Conservation (phyloP, 2,888 invertebrate genomes). For the Lottia gigantea region DNA sequence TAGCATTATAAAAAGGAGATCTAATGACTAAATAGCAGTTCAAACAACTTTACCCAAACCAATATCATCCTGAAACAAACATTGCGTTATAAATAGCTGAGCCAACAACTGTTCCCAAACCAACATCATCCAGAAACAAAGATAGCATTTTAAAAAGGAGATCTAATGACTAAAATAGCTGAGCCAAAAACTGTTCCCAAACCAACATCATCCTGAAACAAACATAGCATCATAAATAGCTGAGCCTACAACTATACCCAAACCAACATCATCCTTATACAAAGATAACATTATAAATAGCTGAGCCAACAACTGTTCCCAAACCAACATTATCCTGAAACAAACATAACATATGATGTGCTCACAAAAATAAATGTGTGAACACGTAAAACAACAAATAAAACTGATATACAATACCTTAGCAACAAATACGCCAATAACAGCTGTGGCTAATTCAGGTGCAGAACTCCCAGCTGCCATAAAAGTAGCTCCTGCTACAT, state of each 20-base stretch:
- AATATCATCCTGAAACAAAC: constrained; percentile 67
- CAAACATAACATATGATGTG: too few relatives aligned
- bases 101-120: constrained; percentile 66
- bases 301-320: constrained; percentile 67
- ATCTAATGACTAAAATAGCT: too few relatives aligned
- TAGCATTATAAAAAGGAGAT: too few relatives aligned
- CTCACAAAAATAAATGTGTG: neutral
- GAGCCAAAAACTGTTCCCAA: too few relatives aligned
- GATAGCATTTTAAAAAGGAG: too few relatives aligned
- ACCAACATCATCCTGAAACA: too few relatives aligned
- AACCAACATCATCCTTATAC: constrained; percentile 66
- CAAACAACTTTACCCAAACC: constrained; percentile 67
- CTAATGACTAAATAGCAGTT: too few relatives aligned
- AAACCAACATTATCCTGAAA: constrained; percentile 65
- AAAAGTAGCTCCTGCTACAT: constrained; percentile 66
- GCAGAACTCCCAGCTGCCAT: constrained; percentile 68
- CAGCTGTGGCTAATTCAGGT: constrained; percentile 63
- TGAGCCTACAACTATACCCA: constrained; percentile 68
- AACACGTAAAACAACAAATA: too few relatives aligned
- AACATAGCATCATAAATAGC: too few relatives aligned
- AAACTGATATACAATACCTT: constrained; percentile 39
- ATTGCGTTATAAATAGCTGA: constrained; percentile 68
- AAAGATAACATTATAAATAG: constrained; percentile 67
- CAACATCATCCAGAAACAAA: constrained; percentile 62
- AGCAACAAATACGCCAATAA: constrained; percentile 64